Evolutionary conservation across 2,888 invertebrate genomes (phyloP), one percentile per base, ranked within the genome.

Genomic region (Syritta pipiens): DNA sequence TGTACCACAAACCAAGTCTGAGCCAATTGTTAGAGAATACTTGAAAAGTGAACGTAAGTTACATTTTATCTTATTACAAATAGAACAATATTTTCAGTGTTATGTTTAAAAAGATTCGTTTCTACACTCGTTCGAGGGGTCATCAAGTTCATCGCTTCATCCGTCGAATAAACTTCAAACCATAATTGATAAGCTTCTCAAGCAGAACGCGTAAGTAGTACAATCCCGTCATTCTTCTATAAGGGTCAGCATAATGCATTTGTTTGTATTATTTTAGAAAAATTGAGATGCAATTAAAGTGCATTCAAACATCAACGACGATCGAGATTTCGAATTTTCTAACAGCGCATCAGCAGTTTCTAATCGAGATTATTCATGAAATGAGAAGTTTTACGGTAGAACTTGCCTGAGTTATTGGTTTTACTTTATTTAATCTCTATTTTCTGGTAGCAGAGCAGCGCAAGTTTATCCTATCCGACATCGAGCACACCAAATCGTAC

Each of bases 401-500:
- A n/a, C n/a, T n/a, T n/a, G n/a, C n/a, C n/a, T n/a, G n/a, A n/a
- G n/a, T n/a, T n/a, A n/a, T n/a, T n/a, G n/a, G n/a, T n/a, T n/a
- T n/a, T n/a, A n/a, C n/a, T n/a, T n/a, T 53, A 48, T 20, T 59
- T 30, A 7, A 19, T 17, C 30, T 1, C 14, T 1, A 19, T 35
- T 63, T 28, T 22, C n/a, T 67, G 32, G 4, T 20, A 71, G 79
- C 62, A 82, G 59, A 77, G 32, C 44, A 37, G 59, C 44, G 55
- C 59, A 24, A 51, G 76, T 60, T 19, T 62, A 9, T 19, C 81
- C 44, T 81, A 84, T 82, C 82, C 87, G 62, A 62, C 81, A 30
- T 86, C 88, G 40, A 88, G 88, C 62, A 89, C 89, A 5, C 89
- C 89, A 6, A 87, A 88, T 48, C 84, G 86, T 9, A 81, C 82